phyloP scores from a whole-genome alignment of 2,113 vertebrate genomes.

The Notothenia coriiceps region DNA sequence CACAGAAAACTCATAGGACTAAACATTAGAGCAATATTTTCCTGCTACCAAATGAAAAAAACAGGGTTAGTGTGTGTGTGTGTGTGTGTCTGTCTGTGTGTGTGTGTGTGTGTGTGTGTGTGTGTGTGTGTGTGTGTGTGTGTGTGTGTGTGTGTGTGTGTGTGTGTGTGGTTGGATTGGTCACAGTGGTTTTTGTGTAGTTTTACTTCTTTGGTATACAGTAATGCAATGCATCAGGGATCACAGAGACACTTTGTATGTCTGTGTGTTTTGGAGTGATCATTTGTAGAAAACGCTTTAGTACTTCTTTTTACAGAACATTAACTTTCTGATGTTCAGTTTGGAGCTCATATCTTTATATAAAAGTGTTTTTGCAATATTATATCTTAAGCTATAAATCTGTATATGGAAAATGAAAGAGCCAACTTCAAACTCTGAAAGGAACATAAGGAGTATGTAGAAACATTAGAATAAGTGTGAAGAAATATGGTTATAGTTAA shows the following conservation, averaged over 20 bases:
- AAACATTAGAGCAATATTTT: constrained; percentile 23
- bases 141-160: not conserved
- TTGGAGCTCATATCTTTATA: not conserved
- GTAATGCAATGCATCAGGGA: constrained; percentile 31
- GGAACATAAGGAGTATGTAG: not conserved
- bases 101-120: not conserved
- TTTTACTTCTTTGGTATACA: constrained; percentile 33
- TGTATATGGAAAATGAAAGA: not conserved
- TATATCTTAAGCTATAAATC: not conserved
- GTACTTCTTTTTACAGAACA: not conserved
- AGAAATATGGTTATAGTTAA: too few species aligned
- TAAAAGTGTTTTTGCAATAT: not conserved
- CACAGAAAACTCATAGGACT: not conserved
- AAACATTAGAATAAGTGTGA: not conserved
- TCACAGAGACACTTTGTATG: constrained; percentile 7
- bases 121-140: not conserved
- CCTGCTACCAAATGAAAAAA: constrained; percentile 42
- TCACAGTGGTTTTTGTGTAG: constrained; percentile 34
- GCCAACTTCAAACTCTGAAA: not conserved
- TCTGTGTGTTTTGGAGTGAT: not conserved
- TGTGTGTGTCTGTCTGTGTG: not conserved
- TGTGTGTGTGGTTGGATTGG: not conserved
- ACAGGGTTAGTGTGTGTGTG: constrained; percentile 3
- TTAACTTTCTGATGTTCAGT: not conserved
- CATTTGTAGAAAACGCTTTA: not conserved